phyloP scores from a whole-genome alignment of 2,888 invertebrate genomes.

The Hirtodrosophila duncani region DNA sequence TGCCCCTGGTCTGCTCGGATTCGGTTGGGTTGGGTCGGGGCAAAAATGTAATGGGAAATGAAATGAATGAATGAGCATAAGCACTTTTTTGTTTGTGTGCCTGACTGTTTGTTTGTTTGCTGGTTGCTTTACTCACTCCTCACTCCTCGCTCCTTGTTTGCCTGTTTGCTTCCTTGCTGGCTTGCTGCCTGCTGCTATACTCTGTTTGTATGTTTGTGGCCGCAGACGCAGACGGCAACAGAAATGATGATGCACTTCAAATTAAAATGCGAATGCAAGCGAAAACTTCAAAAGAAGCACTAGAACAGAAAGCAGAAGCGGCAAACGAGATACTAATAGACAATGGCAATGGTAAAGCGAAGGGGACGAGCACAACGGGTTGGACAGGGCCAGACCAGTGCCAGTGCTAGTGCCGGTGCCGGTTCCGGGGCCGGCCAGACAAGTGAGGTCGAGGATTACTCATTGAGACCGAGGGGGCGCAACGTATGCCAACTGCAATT shows the following conservation, averaged over 20 bases:
- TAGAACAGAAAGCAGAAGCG: constrained; percentile 71
- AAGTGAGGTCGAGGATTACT: too few species aligned
- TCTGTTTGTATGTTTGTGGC: constrained; percentile 50
- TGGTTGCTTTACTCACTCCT: too few species aligned
- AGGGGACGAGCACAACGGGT: background rate
- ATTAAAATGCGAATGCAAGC: constrained; percentile 73
- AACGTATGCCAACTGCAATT: constrained; percentile 49
- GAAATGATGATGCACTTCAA: constrained; percentile 71
- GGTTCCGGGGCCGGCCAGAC: constrained; percentile 1
- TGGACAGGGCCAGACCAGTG: too few species aligned
- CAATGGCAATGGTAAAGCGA: constrained; percentile 54
- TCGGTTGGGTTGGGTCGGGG: background rate
- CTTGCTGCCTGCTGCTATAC: constrained; percentile 11
- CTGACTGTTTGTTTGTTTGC: constrained; percentile 27
- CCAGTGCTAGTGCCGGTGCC: too few species aligned
- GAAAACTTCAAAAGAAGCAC: constrained; percentile 72
- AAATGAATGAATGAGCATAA: constrained; percentile 72
- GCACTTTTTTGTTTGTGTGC: constrained; percentile 60
- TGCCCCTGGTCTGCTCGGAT: too few species aligned
- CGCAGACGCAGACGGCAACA: constrained; percentile 47
- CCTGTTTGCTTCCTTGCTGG: background rate
- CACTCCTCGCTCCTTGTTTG: constrained; percentile 3
- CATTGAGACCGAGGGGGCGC: constrained; percentile 24
- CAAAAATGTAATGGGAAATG: constrained; percentile 70
- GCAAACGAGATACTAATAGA: constrained; percentile 72